Conservation (phyloP, 2,113 vertebrate genomes). For the Scomber japonicus region DNA sequence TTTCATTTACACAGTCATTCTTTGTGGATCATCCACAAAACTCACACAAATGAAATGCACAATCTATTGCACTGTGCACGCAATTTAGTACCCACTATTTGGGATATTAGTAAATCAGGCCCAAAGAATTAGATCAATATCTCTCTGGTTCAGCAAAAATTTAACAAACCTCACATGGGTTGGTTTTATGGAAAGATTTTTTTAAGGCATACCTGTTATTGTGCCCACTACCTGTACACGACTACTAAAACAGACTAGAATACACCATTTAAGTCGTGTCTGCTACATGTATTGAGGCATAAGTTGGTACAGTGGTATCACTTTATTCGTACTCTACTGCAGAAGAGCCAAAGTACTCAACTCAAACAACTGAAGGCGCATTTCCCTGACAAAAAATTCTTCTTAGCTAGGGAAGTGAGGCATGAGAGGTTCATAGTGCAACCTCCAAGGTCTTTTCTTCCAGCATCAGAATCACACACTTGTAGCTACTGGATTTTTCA, state of each 20-base stretch:
- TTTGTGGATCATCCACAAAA: too few relatives aligned
- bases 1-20: too few relatives aligned
- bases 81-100: too few relatives aligned
- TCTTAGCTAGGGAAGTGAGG: constrained; percentile 9
- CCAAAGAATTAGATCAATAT: neutral
- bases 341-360: neutral
- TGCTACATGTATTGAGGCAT: neutral
- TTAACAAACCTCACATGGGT: neutral
- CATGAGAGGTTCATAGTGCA: constrained; percentile 19
- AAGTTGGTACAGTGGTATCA: neutral
- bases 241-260: neutral
- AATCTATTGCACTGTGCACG: too few relatives aligned
- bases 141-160: neutral
- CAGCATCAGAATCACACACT: constrained; percentile 58
- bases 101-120: too few relatives aligned
- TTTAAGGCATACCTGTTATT: neutral
- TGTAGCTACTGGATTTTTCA: constrained; percentile 75
- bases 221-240: neutral
- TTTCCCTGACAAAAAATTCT: constrained; percentile 23
- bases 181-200: too few relatives aligned
- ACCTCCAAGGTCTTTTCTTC: constrained; percentile 34
- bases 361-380: constrained; percentile 13
- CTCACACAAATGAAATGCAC: too few relatives aligned
- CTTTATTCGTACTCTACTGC: constrained; percentile 7
- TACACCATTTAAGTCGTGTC: neutral